Evolutionary conservation across 1,140 invertebrate species (phyloP).

Genomic region (Akabosia matsudoensis): DNA sequence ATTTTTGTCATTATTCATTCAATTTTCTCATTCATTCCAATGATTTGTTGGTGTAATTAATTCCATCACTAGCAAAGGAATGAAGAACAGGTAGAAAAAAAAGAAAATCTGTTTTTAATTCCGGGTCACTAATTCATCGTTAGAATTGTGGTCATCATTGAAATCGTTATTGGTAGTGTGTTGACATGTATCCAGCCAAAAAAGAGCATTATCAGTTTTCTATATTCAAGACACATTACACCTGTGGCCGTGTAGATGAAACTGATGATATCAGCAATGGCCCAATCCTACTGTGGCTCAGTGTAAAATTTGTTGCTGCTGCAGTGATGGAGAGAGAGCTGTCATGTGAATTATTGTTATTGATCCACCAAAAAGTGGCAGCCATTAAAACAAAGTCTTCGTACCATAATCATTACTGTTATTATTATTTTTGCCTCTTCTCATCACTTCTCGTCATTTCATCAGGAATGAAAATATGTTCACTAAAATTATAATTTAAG

Average conservation of each 20-base stretch:
- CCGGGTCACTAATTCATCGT: background rate
- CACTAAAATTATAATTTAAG: background rate
- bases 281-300: no score
- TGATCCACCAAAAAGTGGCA: slow-evolving; percentile 18
- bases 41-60: background rate
- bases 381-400: slow-evolving; percentile 14
- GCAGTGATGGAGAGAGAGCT: background rate
- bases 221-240: background rate
- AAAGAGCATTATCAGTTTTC: background rate
- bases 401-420: background rate
- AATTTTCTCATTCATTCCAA: slow-evolving; percentile 14
- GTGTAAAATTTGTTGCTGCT: background rate
- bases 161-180: background rate
- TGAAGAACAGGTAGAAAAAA: background rate
- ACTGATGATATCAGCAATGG: background rate
- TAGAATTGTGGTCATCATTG: background rate
- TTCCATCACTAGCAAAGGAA: no score
- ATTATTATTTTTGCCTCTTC: background rate
- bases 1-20: background rate
- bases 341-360: slow-evolving; percentile 2
- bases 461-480: background rate
- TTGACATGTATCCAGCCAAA: slow-evolving; percentile 9
- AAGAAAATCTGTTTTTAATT: slow-evolving; percentile 29
- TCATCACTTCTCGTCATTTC: background rate
- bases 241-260: background rate